Base-by-base conservation (phyloP, 2,888 invertebrate genomes). In the Drosophila nr. perissopoda region DNA sequence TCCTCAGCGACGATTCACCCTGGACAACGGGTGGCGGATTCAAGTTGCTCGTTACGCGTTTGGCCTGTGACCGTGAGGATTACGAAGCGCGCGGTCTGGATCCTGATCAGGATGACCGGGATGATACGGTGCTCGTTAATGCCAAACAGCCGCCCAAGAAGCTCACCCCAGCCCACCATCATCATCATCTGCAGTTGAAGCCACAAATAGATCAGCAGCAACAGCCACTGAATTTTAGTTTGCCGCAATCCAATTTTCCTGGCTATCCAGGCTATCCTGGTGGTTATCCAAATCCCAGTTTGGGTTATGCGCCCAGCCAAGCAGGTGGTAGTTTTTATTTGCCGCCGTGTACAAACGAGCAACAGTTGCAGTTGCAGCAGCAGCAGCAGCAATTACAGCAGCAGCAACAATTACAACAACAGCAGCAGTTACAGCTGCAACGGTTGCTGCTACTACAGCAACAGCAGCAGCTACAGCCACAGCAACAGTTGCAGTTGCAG, bases 31-130 rank as follows among this genome's bases (percentile, higher is more conserved):
- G 76, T 1, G 92, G 92, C 38, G 94, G 94, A 2, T 95, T 94
- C 80, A 93, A 93, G 51, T 92, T 95, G 76, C 84, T 94, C 46
- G 93, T 95, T 1, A 94, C 94, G 0, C 93, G 94, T 33, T 80
- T 93, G 70, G 93, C 94, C 0, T 94, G 94, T 59, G 88, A 92
- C 36, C 76, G 81, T 2, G 92, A 91, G 34, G 91, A 92, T 4
- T 57, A 86, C 48, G 61, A 62, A 10, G 76, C 82, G 13, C 78
- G 91, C n/a, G 83, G 82, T 0, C 59, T 64, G 53, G 63, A 67
- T 10, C 27, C 60, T 8, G 74, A 70, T 1, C 62, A 83, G 48
- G 74, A 76, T 18, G 71, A 85, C n/a, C 79, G 79, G 18, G 89
- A 87, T 36, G 91, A 91, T 42, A 87, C 86, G 25, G 81, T 84